Percentiles rank a stretch among this genome's conserved stretches.
Conservation (phyloP, 2,888 invertebrate genomes). For the Syrphus vitripennis region DNA sequence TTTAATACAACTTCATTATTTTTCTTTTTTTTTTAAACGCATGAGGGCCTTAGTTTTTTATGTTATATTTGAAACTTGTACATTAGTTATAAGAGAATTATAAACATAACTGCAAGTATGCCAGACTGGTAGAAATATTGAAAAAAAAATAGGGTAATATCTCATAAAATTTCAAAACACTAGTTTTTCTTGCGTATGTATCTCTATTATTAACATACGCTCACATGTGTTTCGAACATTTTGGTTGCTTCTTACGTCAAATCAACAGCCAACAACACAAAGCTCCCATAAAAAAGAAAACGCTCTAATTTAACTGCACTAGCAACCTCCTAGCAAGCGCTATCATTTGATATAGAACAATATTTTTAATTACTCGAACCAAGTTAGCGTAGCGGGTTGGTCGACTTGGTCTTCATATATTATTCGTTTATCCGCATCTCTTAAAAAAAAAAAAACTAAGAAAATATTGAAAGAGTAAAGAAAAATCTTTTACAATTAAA, state of each 20-base stretch:
- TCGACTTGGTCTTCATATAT: conserved; percentile 27
- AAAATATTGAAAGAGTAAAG: not conserved
- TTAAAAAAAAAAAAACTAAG: not conserved
- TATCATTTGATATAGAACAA: conserved; percentile 33
- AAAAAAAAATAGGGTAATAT: not conserved
- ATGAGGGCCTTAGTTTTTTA: too few species aligned
- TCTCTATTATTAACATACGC: conserved; percentile 22
- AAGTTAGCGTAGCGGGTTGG: conserved; percentile 57
- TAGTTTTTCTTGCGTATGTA: not conserved
- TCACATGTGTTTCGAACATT: conserved; percentile 56
- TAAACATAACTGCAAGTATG: too few species aligned
- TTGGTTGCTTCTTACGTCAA: conserved; percentile 49
- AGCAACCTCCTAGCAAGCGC: not conserved
- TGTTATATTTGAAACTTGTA: too few species aligned
- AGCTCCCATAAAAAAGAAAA: conserved; percentile 55
- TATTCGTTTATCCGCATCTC: conserved; percentile 1
- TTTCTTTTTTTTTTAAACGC: too few species aligned
- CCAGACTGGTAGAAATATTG: too few species aligned
- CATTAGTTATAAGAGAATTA: too few species aligned
- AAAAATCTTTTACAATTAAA: not conserved
- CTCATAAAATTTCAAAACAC: not conserved
- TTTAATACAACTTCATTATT: too few species aligned
- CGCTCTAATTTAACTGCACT: conserved; percentile 42
- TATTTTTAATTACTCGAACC: conserved; percentile 55
- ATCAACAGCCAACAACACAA: conserved; percentile 34